Evolutionary conservation across 2,113 vertebrate genomes (phyloP).

Genomic region (Poeciliopsis prolifica): DNA sequence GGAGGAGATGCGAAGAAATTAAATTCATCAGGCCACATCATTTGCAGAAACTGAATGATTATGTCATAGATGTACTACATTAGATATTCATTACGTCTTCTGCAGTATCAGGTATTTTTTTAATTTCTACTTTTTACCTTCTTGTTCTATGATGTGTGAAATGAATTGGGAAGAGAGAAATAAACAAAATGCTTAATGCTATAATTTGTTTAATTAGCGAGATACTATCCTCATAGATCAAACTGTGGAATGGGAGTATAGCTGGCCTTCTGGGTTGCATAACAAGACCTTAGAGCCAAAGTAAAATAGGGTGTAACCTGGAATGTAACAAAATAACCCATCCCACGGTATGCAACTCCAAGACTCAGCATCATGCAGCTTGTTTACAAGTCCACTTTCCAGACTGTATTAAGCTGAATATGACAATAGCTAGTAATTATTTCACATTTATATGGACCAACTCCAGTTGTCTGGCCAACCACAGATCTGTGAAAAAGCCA

Average conservation of each 20-base stretch:
- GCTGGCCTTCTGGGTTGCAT: slow-evolving; percentile 46
- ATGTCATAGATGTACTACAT: background rate
- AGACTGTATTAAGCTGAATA: slow-evolving; percentile 20
- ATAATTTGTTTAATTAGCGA: background rate
- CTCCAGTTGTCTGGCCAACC: no score
- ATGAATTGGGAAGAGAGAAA: background rate
- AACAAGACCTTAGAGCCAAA: slow-evolving; percentile 56
- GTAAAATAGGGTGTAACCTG: slow-evolving; percentile 75
- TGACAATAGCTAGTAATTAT: slow-evolving; percentile 5
- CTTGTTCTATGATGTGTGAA: background rate
- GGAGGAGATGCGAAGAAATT: background rate
- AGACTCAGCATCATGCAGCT: slow-evolving; percentile 21
- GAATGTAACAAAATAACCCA: slow-evolving; percentile 72
- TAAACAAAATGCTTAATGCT: background rate
- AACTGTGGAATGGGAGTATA: background rate
- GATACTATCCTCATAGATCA: slow-evolving; percentile 9
- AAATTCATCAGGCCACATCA: background rate
- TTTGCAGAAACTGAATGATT: background rate
- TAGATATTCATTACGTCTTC: background rate
- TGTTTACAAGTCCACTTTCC: slow-evolving; percentile 35
- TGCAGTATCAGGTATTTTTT: background rate
- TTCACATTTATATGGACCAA: background rate
- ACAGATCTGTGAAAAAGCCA: no score
- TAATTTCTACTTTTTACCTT: background rate
- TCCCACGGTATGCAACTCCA: slow-evolving; percentile 28